Percentiles rank a stretch among this genome's conserved stretches.
These are phyloP conservation scores for Aquatica leii DNA, from an alignment of 2,888 invertebrate genomes.

Conservation along the genomic window DNA sequence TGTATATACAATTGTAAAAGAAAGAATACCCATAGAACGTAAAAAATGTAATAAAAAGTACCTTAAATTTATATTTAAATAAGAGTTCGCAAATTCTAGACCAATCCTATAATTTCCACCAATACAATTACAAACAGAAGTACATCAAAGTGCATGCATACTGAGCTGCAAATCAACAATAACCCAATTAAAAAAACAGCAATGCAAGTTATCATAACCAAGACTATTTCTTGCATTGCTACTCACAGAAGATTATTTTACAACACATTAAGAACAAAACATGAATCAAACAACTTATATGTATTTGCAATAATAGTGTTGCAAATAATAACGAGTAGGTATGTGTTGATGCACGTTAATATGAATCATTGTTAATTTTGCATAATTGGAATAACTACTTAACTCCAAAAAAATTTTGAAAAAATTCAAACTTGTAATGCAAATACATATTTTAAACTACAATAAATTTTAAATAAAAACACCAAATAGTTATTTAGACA, in stretches of 20 bases:
- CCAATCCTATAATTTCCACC: slow-evolving; percentile 1
- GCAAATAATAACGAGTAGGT: too few species aligned
- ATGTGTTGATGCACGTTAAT: too few species aligned
- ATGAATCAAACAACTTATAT: not conserved
- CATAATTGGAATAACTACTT: too few species aligned
- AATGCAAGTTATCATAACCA: slow-evolving; percentile 21
- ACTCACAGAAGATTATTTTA: slow-evolving; percentile 13
- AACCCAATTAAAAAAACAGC: slow-evolving; percentile 20
- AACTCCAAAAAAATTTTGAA: too few species aligned
- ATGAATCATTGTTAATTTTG: too few species aligned
- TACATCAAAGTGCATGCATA: slow-evolving; percentile 33
- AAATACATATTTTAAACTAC: not conserved
- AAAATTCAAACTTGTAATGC: too few species aligned
- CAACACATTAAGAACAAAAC: not conserved
- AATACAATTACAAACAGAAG: slow-evolving; percentile 16
- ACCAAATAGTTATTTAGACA: slow-evolving; percentile 23
- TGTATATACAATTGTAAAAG: too few species aligned
- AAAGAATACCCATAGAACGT: too few species aligned
- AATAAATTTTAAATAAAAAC: slow-evolving; percentile 23
- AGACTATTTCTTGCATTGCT: slow-evolving; percentile 23
- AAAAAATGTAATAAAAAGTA: too few species aligned
- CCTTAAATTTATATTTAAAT: too few species aligned
- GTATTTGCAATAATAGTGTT: not conserved
- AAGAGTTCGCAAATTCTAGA: slow-evolving; percentile 11
- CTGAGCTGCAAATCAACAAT: slow-evolving; percentile 34